These are phyloP conservation scores for Sipha flava DNA, from an alignment of 1,140 invertebrate species.

Conservation along the genomic window DNA sequence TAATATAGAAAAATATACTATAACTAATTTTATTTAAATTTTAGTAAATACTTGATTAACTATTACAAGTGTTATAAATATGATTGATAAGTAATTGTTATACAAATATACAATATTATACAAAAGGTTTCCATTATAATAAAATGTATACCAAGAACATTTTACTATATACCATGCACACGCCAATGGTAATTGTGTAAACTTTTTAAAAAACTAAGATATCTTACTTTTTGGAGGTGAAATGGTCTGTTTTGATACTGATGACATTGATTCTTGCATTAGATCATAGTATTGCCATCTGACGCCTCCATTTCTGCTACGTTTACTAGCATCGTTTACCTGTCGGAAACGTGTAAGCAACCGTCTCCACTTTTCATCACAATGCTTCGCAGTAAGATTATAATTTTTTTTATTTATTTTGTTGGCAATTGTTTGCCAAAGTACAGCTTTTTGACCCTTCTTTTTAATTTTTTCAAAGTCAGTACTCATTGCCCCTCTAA, in stretches of 20 bases:
- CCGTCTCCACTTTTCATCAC: neutral
- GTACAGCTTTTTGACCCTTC: neutral
- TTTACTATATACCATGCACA: neutral
- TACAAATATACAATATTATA: too few relatives aligned
- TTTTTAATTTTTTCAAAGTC: neutral
- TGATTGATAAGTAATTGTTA: neutral
- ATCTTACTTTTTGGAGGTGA: neutral
- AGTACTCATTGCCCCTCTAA: neutral
- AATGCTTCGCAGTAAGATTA: neutral
- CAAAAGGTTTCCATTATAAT: too few relatives aligned
- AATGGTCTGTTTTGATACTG: neutral
- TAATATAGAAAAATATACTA: neutral
- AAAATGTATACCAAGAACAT: too few relatives aligned
- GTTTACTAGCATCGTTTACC: neutral
- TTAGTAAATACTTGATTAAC: neutral
- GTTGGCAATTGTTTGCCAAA: neutral
- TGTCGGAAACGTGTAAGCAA: neutral
- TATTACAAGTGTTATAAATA: neutral
- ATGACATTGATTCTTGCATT: neutral
- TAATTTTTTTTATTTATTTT: neutral
- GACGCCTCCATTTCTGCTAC: neutral
- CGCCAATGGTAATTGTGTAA: neutral
- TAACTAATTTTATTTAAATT: neutral
- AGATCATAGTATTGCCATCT: conserved; percentile 1
- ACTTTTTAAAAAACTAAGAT: neutral